Evolutionary conservation across 2,888 invertebrate genomes (phyloP).

Genomic region (Odontocerum albicorne): DNA sequence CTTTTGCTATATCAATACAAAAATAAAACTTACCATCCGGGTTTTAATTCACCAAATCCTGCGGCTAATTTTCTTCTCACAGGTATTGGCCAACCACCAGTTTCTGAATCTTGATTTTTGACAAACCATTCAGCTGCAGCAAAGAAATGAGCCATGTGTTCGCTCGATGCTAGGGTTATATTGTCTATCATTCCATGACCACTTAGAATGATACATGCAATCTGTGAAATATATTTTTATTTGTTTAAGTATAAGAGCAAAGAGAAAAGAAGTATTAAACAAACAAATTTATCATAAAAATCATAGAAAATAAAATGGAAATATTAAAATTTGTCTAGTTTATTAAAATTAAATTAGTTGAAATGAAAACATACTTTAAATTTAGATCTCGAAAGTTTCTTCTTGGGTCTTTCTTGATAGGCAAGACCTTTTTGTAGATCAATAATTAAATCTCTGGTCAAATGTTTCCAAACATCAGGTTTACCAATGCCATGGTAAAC

Average conservation of each 20-base stretch:
- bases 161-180: conserved; percentile 76
- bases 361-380: conserved; percentile 58
- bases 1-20: too few species aligned
- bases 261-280: background rate
- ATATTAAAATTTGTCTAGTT: too few species aligned
- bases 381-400: conserved; percentile 70
- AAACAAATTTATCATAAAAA: background rate
- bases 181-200: conserved; percentile 78
- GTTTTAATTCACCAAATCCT: conserved; percentile 74
- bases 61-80: conserved; percentile 75
- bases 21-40: conserved; percentile 81
- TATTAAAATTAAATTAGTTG: background rate
- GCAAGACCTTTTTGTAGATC: conserved; percentile 90
- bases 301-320: too few species aligned
- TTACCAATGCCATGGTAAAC: conserved; percentile 85
- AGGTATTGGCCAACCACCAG: conserved; percentile 94
- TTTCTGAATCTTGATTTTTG: conserved; percentile 75
- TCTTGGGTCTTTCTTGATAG: conserved; percentile 66
- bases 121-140: conserved; percentile 94
- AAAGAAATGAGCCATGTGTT: conserved; percentile 89
- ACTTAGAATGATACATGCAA: conserved; percentile 65
- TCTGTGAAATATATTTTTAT: conserved; percentile 48
- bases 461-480: conserved; percentile 68
- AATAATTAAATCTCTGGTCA: conserved; percentile 85
- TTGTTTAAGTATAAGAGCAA: background rate